Evolutionary conservation across 2,888 invertebrate species (phyloP).

Genomic region (Trissoscelio sp.): DNA sequence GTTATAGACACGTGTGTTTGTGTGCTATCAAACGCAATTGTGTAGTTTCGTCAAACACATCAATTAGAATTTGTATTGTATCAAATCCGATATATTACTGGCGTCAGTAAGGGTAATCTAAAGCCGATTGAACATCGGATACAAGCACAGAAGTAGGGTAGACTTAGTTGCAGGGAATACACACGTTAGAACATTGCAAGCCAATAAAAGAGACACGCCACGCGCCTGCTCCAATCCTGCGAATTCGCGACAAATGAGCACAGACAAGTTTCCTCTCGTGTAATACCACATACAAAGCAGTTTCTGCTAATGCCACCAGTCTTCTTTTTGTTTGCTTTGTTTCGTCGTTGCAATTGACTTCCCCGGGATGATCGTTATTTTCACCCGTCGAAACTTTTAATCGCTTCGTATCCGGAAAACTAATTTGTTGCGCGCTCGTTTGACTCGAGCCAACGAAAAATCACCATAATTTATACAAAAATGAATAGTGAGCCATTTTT

Average conservation of each 20-base stretch:
- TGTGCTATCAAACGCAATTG: conserved; percentile 22
- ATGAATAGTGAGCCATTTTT: too few relatives aligned
- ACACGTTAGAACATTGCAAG: conserved; percentile 74
- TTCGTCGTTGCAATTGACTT: conserved; percentile 46
- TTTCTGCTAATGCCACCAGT: conserved; percentile 23
- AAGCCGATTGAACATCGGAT: conserved; percentile 46
- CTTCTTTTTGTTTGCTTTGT: conserved; percentile 50
- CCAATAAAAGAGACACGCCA: conserved; percentile 76
- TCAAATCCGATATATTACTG: conserved; percentile 73
- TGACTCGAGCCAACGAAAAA: too few relatives aligned
- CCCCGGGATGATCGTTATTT: conserved; percentile 44
- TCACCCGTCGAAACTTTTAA: conserved; percentile 42
- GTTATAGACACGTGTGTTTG: conserved; percentile 31
- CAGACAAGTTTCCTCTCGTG: conserved; percentile 78
- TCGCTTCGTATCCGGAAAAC: conserved; percentile 20
- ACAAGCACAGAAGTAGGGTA: conserved; percentile 25
- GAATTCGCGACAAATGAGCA: conserved; percentile 80
- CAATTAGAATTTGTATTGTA: conserved; percentile 54
- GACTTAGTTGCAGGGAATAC: conserved; percentile 70
- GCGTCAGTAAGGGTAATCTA: conserved; percentile 63
- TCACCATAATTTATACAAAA: too few relatives aligned
- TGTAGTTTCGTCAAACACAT: conserved; percentile 34
- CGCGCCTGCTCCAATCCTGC: conserved; percentile 77
- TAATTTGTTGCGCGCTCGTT: conserved; percentile 16
- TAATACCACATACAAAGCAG: conserved; percentile 54